These are phyloP conservation scores for Myrmecobius fasciatus DNA, from an alignment of 2,113 vertebrate genomes.

Conservation along the genomic window DNA sequence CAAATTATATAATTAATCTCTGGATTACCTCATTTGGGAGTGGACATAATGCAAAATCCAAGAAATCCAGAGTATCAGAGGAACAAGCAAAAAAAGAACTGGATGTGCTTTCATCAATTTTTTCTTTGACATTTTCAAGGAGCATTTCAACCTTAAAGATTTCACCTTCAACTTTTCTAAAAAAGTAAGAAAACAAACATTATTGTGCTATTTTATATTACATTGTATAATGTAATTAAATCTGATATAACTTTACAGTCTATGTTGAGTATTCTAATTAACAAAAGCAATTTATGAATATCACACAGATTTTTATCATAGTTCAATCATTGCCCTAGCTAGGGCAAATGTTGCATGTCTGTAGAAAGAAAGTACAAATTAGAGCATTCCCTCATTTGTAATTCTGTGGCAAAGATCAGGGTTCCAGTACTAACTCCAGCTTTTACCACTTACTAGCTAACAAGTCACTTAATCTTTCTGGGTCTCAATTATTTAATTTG, in stretches of 20 bases:
- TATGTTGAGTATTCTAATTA: not conserved
- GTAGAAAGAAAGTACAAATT: not conserved
- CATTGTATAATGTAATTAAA: not conserved
- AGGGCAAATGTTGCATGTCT: not conserved
- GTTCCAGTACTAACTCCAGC: not conserved
- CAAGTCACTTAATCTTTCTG: conserved; percentile 21
- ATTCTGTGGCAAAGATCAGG: not conserved
- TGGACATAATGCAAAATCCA: conserved; percentile 39
- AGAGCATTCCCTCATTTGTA: not conserved
- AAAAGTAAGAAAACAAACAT: conserved; percentile 67
- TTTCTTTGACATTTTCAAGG: conserved; percentile 90
- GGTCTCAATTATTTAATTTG: not conserved
- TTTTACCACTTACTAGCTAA: not conserved
- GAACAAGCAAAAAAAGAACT: conserved; percentile 47
- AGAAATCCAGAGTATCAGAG: conserved; percentile 52
- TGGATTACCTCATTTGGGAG: conserved; percentile 85
- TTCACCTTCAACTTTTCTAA: conserved; percentile 90
- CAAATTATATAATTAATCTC: conserved; percentile 11
- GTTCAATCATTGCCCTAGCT: no score
- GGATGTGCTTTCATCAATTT: conserved; percentile 82
- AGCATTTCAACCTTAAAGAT: conserved; percentile 91
- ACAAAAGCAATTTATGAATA: not conserved
- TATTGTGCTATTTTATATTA: not conserved
- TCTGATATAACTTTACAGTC: conserved; percentile 5
- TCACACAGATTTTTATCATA: not conserved